Evolutionary conservation across 64 coral and sea anemone species (phyloP), one percentile per base, ranked within the genome.

Genomic region (Actinia equina): DNA sequence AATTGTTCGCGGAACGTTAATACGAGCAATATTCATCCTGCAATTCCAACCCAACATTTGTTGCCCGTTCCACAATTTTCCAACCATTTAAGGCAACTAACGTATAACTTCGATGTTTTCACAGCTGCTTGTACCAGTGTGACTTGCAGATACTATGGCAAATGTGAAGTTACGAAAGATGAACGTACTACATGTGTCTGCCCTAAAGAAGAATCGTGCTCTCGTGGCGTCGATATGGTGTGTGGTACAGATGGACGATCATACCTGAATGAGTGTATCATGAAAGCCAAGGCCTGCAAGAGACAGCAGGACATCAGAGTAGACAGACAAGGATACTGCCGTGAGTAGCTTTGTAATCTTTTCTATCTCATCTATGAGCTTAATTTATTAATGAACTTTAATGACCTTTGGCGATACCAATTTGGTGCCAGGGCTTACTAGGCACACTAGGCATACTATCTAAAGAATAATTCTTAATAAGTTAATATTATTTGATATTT

Each of bases 251-350:
- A 96, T 71, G 94, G 91, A 18, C 85, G 85, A 18, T 90, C 83
- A 26, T 96, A 96, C 70, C 56, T 93, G 8, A 96, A 96, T 67
- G 85, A 88, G 54, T 96, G 94, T 19, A 18, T 90, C 54, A 85
- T 96, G 91, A 89, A 87, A 46, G 94, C 94, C 3, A 93, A 25
- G 59, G 77, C 91, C 57, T 96, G 94, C 69, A 93, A 88, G 86
- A 87, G 65, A 76, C 83, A 86, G 26, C 89, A 93, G 85, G 87
- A 43, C 80, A 92, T 84, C 12, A 85, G 27, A 52, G 71, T 43
- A 20, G 71, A 85, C 26, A 88, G 88, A 26, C 56, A 88, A 37
- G 94, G 94, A 30, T 96, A 96, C 61, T 96, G 94, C 74, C 86
- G 94, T 96, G 64, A 92, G 91, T 89, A 44, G 16, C 26, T 43